Percentiles rank a stretch among this genome's conserved stretches.
Evolutionary conservation across 2,797 vertebrate species (phyloP).

Genomic region (Enteromius thamalakanensis): DNA sequence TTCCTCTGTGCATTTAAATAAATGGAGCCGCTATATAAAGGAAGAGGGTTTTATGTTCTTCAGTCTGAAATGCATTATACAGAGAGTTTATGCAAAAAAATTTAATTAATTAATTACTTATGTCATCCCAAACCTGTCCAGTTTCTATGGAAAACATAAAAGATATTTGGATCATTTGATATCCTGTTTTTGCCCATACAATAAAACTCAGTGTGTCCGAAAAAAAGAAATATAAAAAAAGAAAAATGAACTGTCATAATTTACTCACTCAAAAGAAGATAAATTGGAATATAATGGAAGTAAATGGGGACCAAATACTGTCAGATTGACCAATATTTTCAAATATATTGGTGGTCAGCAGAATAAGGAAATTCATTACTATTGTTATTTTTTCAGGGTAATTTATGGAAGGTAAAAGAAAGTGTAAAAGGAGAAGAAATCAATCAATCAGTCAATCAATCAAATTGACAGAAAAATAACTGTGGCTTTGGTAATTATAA

Average conservation of each 20-base stretch:
- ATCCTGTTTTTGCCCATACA: neutral
- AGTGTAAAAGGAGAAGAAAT: neutral
- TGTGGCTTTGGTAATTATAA: neutral
- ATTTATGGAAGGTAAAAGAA: neutral
- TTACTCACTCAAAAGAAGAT: neutral
- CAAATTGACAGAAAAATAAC: neutral
- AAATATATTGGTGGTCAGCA: neutral
- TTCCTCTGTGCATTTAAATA: constrained; percentile 63
- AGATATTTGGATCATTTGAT: neutral
- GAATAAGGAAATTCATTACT: neutral
- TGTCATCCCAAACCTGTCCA: neutral
- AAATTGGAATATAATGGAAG: neutral
- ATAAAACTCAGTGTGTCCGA: neutral
- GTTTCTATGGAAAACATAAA: neutral
- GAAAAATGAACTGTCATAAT: neutral
- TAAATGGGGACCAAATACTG: neutral
- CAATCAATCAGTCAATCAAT: neutral
- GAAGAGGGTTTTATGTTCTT: constrained; percentile 69
- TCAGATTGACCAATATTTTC: neutral
- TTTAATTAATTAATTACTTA: constrained; percentile 61
- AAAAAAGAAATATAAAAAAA: neutral
- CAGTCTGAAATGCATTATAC: constrained; percentile 67
- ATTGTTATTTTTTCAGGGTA: neutral
- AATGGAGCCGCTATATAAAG: constrained; percentile 70
- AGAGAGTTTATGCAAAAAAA: neutral